Evolutionary conservation across 1,140 invertebrate genomes (phyloP), one percentile per base, ranked within the genome.

Genomic region (Radopholus similis): DNA sequence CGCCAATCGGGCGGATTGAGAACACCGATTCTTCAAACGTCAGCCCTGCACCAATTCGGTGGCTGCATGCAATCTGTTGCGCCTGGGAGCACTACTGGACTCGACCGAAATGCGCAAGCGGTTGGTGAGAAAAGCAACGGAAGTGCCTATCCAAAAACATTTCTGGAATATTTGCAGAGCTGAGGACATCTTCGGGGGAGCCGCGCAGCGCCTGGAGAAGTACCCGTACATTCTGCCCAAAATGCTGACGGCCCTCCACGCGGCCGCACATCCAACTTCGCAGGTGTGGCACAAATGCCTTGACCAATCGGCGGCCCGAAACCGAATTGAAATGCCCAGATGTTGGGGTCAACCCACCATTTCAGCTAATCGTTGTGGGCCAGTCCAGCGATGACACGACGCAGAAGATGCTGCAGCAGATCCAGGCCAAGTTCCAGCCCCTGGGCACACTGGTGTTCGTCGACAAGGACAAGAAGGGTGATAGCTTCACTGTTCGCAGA

Each of bases 1-100:
- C n/a, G n/a, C n/a, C n/a, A n/a, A 47, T 21, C 8, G 15, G 1
- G 18, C 40, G 30, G 15, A 21, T 58, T 13, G 5, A 18, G 28
- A 26, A 54, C 18, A 32, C 21, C 28, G 18, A 40, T 26, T 0
- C 28, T 30, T 57, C 8, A 0, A 26, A 2, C 13, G 53, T 35
- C 28, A 65, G 78, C 92, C 92, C 0, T 90, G 89, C 57, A 89
- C 90, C 15, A 95, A 95, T 84, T 93, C 91, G n/a, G 89, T 95
- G 5, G 86, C 91, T 0, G 89, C 89, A 21, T 86, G 87, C 64
- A 96, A 95, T 86, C 83, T 95, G 18, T 83, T 91, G 18, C 86
- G 90, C 1, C 84, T 95, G 18, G 85, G 87, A 1, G 85, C 87
- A 1, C 88, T 89, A 65, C 84, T 90, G 6, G 86, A 88, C 75